Percentiles rank a stretch among this genome's conserved stretches.
Conservation (phyloP, 2,113 vertebrate genomes). For the Cyanoramphus novaezelandiae region DNA sequence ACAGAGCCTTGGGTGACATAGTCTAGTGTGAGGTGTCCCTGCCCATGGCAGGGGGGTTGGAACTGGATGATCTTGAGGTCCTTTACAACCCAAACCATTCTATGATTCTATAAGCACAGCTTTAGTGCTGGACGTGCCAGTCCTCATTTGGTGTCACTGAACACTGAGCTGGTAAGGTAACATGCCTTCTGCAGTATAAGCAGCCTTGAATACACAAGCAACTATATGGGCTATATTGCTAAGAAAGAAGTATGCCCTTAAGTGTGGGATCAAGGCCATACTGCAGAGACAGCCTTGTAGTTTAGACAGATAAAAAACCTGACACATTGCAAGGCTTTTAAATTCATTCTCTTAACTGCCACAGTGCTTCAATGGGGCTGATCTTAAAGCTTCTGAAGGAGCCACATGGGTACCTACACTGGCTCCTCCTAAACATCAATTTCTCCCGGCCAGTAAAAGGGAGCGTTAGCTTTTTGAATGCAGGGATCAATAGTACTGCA, state of each 20-base stretch:
- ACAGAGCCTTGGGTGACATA: too few species aligned
- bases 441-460: background rate
- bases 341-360: background rate
- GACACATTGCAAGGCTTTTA: background rate
- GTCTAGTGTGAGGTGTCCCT: too few species aligned
- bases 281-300: background rate
- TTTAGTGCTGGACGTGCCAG: background rate
- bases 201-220: background rate
- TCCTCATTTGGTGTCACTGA: background rate
- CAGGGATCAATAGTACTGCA: background rate
- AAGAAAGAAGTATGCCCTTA: background rate
- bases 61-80: too few species aligned
- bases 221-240: fast-evolving
- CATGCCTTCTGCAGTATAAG: fast-evolving
- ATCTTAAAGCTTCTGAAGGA: background rate
- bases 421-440: slow-evolving; percentile 24
- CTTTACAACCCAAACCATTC: too few species aligned
- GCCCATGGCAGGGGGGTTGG: too few species aligned
- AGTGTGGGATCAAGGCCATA: background rate
- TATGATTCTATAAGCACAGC: background rate
- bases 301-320: background rate
- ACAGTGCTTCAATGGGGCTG: background rate
- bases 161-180: background rate
- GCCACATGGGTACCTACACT: background rate
- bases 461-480: background rate